Evolutionary conservation across 2,888 invertebrate genomes (phyloP), one percentile per base, ranked within the genome.

Genomic region (Xylota segnis): DNA sequence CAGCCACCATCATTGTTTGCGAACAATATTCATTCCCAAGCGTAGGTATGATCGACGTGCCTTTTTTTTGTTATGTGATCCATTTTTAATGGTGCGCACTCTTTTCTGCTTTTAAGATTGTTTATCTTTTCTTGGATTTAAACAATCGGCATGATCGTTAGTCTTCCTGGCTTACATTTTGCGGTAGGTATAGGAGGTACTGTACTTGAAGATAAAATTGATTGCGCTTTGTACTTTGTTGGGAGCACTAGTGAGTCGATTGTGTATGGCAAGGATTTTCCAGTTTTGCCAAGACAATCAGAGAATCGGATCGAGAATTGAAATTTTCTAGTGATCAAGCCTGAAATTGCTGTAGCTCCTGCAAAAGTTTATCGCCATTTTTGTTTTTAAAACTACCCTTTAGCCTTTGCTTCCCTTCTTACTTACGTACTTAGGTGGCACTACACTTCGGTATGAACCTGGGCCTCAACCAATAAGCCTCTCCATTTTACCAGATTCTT

Each of bases 21-120:
- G 12, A 34, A 37, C 68, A 59, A 59, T 43, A 43, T 68, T 12
- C 56, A 52, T 45, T 61, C 45, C 27, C 9, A 43, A 29, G 27
- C 27, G 45, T 14, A n/a, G n/a, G n/a, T n/a, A 45, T 29, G 45
- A 29, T 27, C 14, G 27, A 32, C 14, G 34, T 50, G 56, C 43
- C 10, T 43, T 61, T 23, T 23, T 52, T 47, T 74, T 65, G 32
- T 59, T 65, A 61, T 43, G n/a, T 45, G 63, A 45, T 63, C 63
- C 29, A 63, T 16, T 63, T 23, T 43, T 63, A 32, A 14, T 63
- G 63, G 10, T 45, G 12, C 10, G n/a, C n/a, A 10, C 10, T 32
- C 16, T 29, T 27, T 59, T 59, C 23, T 59, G 37, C n/a, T n/a
- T 43, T 45, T 29, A 27, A 4, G 61, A 16, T 43, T 27, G 27